Evolutionary conservation across 2,113 vertebrate species (phyloP).

Genomic region (Psittacara wagleri): DNA sequence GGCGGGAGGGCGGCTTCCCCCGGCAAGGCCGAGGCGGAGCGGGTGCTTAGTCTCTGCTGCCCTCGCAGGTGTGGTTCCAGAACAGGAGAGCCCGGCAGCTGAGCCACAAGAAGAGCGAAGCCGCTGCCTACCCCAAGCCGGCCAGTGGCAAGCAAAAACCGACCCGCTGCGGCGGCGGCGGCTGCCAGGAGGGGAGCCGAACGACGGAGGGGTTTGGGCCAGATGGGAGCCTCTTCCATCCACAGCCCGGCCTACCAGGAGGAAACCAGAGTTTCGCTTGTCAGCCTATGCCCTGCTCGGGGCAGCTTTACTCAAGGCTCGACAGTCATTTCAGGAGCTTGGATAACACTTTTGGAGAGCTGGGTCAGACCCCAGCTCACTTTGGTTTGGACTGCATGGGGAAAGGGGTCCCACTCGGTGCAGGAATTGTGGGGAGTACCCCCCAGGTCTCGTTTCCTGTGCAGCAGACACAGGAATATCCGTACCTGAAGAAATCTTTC

Average conservation of each 20-base stretch:
- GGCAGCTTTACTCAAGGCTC: background rate
- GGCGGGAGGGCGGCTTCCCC: background rate
- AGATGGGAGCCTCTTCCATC: background rate
- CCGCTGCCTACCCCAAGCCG: background rate
- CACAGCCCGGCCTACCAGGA: background rate
- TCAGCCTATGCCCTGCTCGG: background rate
- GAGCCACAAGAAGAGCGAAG: constrained; percentile 40
- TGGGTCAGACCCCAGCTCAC: background rate
- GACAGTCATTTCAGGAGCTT: background rate
- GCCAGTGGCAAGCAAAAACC: background rate
- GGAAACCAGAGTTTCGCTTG: background rate
- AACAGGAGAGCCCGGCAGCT: constrained; percentile 64
- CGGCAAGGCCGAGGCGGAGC: background rate
- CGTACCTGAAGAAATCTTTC: background rate
- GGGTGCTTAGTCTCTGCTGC: background rate
- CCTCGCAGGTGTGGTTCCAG: constrained; percentile 66
- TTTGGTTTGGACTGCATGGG: background rate
- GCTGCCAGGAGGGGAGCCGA: background rate
- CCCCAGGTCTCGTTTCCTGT: background rate
- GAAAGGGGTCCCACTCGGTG: background rate
- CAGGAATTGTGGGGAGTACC: background rate
- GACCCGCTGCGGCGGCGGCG: background rate
- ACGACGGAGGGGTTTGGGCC: background rate
- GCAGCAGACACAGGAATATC: background rate
- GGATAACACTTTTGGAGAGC: background rate